A percentile compares a stretch with the other conserved stretches of the same genome.
Conservation (phyloP, 1,140 invertebrate species). For the Meloidogyne chitwoodi region DNA sequence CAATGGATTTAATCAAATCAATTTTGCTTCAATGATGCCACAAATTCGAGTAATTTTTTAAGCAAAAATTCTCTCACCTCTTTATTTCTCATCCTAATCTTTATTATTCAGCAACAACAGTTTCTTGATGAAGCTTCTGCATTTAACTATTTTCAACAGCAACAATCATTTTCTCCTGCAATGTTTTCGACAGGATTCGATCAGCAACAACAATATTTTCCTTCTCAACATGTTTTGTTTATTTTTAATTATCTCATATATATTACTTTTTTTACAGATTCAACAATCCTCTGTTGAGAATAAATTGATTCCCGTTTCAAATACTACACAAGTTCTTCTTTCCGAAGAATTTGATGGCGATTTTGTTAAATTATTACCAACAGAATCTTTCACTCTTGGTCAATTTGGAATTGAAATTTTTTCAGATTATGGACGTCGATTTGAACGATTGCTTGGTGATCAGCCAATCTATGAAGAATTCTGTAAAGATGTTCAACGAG, state of each 20-base stretch:
- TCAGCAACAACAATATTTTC: neutral
- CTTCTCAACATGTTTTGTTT: neutral
- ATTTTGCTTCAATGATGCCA: neutral
- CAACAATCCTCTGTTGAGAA: neutral
- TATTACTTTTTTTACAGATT: neutral
- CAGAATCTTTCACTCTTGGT: neutral
- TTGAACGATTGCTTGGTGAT: neutral
- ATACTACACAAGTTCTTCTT: neutral
- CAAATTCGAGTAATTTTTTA: neutral
- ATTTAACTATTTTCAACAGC: neutral
- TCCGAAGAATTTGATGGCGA: slow-evolving; percentile 12
- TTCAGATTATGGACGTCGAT: slow-evolving; percentile 10
- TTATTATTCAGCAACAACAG: neutral
- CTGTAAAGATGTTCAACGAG: neutral
- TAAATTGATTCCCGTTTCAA: neutral
- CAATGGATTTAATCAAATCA: neutral
- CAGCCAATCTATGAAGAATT: slow-evolving; percentile 9
- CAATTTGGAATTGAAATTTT: slow-evolving; percentile 22
- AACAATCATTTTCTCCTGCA: neutral
- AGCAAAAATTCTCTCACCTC: too few relatives aligned
- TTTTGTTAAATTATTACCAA: neutral
- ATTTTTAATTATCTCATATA: too few relatives aligned
- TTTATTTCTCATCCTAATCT: too few relatives aligned
- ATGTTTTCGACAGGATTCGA: neutral
- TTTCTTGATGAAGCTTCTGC: neutral